Evolutionary conservation across 2,888 invertebrate genomes (phyloP).

Genomic region (Pseudococcus longispinus): DNA sequence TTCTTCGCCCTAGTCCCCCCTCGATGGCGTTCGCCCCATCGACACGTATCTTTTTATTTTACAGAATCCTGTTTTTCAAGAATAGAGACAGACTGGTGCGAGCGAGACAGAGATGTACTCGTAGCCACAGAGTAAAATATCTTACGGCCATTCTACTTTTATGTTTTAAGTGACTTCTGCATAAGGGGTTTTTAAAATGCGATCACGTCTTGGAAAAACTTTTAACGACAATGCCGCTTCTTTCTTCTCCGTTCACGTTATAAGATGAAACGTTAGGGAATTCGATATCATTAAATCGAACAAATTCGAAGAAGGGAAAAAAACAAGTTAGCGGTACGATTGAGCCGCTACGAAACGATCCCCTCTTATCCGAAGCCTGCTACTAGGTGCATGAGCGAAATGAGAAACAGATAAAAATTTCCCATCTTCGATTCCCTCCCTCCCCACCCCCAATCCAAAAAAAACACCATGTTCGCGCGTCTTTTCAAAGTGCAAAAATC

Average conservation of each 20-base stretch:
- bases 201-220: conserved; percentile 34
- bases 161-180: conserved; percentile 40
- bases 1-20: not conserved
- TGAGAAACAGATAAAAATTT: conserved; percentile 25
- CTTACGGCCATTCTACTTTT: conserved; percentile 39
- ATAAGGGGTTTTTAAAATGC: conserved; percentile 45
- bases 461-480: no score
- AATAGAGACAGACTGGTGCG: not conserved
- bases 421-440: not conserved
- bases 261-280: conserved; percentile 20
- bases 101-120: not conserved
- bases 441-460: no score
- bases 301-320: conserved; percentile 19
- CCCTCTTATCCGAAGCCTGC: not conserved
- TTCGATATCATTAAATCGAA: conserved; percentile 34
- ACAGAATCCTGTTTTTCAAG: conserved; percentile 38
- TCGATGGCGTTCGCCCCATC: not conserved
- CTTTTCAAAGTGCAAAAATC: not conserved
- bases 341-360: conserved; percentile 6
- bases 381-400: conserved; percentile 27
- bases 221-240: conserved; percentile 26
- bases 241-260: not conserved
- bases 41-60: not conserved
- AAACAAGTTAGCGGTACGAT: conserved; percentile 31
- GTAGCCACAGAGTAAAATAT: conserved; percentile 12